Evolutionary conservation across 1,140 invertebrate genomes (phyloP).

Genomic region (Formica selysi): DNA sequence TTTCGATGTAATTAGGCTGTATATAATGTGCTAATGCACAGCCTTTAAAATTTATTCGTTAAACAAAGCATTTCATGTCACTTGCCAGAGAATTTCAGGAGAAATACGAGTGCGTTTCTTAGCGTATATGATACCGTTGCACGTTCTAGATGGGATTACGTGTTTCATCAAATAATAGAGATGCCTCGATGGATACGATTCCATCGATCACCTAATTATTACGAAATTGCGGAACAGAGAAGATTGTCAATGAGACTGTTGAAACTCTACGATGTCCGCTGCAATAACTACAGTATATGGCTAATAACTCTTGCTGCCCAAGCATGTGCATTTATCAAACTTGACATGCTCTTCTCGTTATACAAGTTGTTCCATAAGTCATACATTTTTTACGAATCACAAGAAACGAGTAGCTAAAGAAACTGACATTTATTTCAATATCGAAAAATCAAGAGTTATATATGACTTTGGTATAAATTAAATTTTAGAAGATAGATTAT

Average conservation of each 20-base stretch:
- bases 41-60: neutral
- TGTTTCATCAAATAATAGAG: conserved; percentile 30
- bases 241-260: conserved; percentile 48
- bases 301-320: conserved; percentile 48
- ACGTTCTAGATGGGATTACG: conserved; percentile 3
- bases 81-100: neutral
- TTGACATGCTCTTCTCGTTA: conserved; percentile 5
- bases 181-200: conserved; percentile 20
- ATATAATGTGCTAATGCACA: neutral
- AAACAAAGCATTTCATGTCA: neutral
- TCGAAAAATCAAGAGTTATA: conserved; percentile 4
- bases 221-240: neutral
- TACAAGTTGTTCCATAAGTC: conserved; percentile 46
- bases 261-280: conserved; percentile 25
- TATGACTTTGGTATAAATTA: neutral
- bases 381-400: conserved; percentile 23
- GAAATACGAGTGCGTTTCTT: neutral
- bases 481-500: neutral
- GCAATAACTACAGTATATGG: conserved; percentile 33
- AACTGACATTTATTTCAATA: neutral
- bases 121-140: neutral
- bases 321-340: conserved; percentile 56
- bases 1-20: conserved; percentile 38
- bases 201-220: conserved; percentile 55
- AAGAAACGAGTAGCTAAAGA: neutral